These are phyloP conservation scores for Varroa destructor DNA, from an alignment of 1,140 invertebrate species.

Conservation along the genomic window DNA sequence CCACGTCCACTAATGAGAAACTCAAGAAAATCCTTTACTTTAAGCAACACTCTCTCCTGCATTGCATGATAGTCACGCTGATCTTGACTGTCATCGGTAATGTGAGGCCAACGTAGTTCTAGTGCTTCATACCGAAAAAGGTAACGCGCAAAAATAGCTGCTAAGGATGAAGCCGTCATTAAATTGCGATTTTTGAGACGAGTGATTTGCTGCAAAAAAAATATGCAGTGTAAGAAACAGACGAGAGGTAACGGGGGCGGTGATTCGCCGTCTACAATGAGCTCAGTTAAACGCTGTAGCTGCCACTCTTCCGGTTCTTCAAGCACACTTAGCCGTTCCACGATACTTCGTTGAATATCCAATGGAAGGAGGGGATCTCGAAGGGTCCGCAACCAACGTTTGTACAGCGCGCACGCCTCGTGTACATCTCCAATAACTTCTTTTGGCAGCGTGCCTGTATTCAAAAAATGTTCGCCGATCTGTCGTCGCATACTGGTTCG, in stretches of 20 bases:
- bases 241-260: background rate
- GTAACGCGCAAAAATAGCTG: background rate
- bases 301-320: background rate
- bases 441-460: background rate
- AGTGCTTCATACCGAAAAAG: too few relatives aligned
- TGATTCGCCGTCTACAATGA: background rate
- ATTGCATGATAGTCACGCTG: too few relatives aligned
- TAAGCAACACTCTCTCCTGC: too few relatives aligned
- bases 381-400: conserved; percentile 11
- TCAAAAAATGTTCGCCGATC: conserved; percentile 1
- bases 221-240: conserved; percentile 14
- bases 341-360: background rate
- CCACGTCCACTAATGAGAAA: background rate
- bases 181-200: background rate
- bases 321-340: background rate
- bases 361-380: background rate
- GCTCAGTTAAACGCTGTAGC: background rate
- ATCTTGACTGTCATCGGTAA: too few relatives aligned
- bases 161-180: background rate
- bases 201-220: conserved; percentile 4
- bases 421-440: background rate
- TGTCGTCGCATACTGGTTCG: background rate
- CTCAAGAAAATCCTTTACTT: background rate
- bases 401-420: conserved; percentile 19
- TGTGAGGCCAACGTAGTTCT: too few relatives aligned